Conservation (phyloP, 2,888 invertebrate genomes). For the Clunio marinus region DNA sequence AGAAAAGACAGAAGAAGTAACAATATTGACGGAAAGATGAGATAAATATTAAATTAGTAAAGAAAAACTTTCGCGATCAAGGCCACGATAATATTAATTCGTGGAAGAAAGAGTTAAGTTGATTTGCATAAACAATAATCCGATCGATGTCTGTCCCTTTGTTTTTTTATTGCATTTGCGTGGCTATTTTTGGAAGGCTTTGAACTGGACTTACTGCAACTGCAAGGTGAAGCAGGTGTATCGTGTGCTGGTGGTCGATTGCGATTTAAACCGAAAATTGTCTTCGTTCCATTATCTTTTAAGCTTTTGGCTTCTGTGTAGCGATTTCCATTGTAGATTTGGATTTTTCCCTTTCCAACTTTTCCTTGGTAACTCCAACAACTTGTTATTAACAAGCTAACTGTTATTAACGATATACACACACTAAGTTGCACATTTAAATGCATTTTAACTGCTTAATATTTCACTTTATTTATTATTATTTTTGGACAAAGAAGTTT, state of each 20-base stretch:
- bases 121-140: constrained; percentile 20
- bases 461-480: neutral
- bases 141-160: no score
- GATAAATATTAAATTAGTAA: no score
- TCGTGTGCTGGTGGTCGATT: constrained; percentile 31
- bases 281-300: constrained; percentile 8
- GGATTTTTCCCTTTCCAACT: constrained; percentile 20
- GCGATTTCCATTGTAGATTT: constrained; percentile 22
- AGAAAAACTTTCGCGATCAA: constrained; percentile 29
- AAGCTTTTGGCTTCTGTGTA: constrained; percentile 29
- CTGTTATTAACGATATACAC: no score
- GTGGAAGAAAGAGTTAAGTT: constrained; percentile 1
- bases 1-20: neutral
- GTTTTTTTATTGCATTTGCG: neutral
- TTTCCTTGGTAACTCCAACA: no score
- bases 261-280: constrained; percentile 18
- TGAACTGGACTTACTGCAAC: constrained; percentile 26
- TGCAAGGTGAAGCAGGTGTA: constrained; percentile 33
- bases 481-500: neutral
- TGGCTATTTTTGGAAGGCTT: neutral
- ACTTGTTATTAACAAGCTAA: no score
- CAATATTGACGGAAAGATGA: neutral
- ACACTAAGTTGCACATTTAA: neutral
- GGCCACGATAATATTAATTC: neutral
- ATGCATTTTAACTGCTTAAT: neutral